Conservation (phyloP, 1,140 invertebrate species). For the Euwallacea similis region DNA sequence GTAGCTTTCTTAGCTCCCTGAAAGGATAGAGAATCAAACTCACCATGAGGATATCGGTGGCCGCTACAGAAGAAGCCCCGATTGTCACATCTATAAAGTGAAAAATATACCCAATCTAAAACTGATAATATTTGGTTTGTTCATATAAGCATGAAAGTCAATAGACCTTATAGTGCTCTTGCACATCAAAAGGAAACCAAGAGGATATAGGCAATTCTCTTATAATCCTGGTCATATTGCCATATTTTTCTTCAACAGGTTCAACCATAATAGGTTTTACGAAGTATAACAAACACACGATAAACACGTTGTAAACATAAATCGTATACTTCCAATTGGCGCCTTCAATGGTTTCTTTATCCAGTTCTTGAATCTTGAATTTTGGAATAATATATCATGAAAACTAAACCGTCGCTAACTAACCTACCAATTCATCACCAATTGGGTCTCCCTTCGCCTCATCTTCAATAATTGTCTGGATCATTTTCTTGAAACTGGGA, state of each 20-base stretch:
- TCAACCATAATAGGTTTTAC: not conserved
- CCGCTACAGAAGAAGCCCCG: not conserved
- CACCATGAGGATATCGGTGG: not conserved
- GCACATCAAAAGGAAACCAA: constrained; percentile 31
- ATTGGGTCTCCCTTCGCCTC: not conserved
- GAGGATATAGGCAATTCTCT: constrained; percentile 21
- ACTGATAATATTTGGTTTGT: not conserved
- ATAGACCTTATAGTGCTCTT: constrained; percentile 30
- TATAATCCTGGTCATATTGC: constrained; percentile 18
- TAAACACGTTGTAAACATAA: not conserved
- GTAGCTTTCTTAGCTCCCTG: not conserved
- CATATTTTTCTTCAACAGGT: not conserved
- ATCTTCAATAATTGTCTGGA: too few species aligned
- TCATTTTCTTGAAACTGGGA: too few species aligned
- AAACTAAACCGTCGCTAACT: not conserved
- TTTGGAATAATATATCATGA: not conserved
- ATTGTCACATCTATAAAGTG: constrained; percentile 23
- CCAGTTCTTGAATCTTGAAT: not conserved
- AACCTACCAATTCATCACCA: not conserved
- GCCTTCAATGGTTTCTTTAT: not conserved
- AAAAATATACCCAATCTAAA: constrained; percentile 2
- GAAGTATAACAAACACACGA: not conserved
- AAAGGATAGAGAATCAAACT: not conserved
- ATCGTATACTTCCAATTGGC: not conserved
- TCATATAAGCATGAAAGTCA: not conserved